phyloP scores from a whole-genome alignment of 1,140 invertebrate genomes.

The Myzus persicae region DNA sequence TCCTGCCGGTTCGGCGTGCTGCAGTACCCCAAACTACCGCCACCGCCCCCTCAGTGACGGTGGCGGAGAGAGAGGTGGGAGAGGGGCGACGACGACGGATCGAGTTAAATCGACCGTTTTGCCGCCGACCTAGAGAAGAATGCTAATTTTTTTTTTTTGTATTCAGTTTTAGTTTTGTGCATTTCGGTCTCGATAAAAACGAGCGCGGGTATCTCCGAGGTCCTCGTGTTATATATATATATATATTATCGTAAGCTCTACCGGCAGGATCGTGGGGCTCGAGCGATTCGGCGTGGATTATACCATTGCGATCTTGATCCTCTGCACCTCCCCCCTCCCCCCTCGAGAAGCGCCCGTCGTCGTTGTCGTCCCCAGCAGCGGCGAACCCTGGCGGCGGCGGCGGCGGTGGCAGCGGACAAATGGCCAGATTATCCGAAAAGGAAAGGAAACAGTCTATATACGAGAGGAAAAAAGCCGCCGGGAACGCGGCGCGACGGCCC shows the following conservation, averaged over 20 bases:
- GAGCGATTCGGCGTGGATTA: constrained; percentile 22
- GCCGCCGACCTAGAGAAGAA: neutral
- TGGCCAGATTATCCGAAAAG: constrained; percentile 40
- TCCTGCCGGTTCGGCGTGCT: neutral
- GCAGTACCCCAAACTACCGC: neutral
- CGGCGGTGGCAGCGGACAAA: constrained; percentile 34
- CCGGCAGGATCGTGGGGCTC: neutral
- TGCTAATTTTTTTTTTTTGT: neutral
- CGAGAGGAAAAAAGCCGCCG: neutral
- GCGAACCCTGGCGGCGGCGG: neutral
- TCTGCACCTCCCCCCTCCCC: neutral
- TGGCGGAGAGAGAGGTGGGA: neutral
- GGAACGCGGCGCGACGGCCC: neutral
- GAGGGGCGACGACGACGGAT: neutral
- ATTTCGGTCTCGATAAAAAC: neutral
- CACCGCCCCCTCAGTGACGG: neutral
- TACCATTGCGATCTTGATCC: neutral
- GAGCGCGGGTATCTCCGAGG: neutral
- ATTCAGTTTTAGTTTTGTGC: neutral
- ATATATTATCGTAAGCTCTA: neutral
- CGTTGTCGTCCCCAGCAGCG: neutral
- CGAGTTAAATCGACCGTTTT: constrained; percentile 41
- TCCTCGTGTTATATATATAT: neutral
- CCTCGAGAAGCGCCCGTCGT: neutral
- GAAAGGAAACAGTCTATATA: neutral